Base-by-base conservation (phyloP, 1,140 invertebrate species). In the Apolygus lucorum region DNA sequence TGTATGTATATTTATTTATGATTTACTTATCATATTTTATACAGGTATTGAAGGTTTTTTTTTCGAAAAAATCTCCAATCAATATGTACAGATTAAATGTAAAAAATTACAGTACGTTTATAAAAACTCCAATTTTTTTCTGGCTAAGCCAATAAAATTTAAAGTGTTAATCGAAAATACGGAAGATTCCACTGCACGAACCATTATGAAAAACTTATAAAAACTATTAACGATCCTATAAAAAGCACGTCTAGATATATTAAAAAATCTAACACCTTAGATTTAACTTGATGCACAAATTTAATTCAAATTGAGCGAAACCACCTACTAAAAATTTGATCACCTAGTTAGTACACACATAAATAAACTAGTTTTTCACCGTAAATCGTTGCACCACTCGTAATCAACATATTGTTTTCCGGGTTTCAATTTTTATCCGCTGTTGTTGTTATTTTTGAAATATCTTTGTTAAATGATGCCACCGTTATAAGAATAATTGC, bases 221-320 rank as follows among this genome's bases (percentile, higher is more conserved):
- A 59, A 59, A 59, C 54, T 59, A 59, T 59, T 59, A 24, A 59
- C 4, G 8, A 59, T 59, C 22, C 54, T 59, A 59, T 24, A 59
- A 34, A 68, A 69, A 69, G 68, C 68, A 69, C 68, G 62, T 69
- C 68, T 69, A 69, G 62, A 69, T 65, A 69, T 62, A 62, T 69
- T 69, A 69, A 69, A 69, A 69, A 69, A 24, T 34, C 62, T 49
- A 69, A 69, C 59, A 64, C 52, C 27, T 69, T 59, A 66, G 52
- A 42, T 52, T 67, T 67, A 70, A 59, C 28, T 67, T 70, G 42
- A 70, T 67, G 63, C 65, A 67, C 52, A 24, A 69, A 52, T 70
- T 67, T 67, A 59, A 28, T 52, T 65, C 67, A 70, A 62, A 70
- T 70, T 70, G 69, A 70, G 69, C 69, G 69, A 70, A 70, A 70